A percentile compares a stretch with the other conserved stretches of the same genome.
These are phyloP conservation scores for Altica lythri DNA, from an alignment of 2,888 invertebrate species.

Conservation along the genomic window DNA sequence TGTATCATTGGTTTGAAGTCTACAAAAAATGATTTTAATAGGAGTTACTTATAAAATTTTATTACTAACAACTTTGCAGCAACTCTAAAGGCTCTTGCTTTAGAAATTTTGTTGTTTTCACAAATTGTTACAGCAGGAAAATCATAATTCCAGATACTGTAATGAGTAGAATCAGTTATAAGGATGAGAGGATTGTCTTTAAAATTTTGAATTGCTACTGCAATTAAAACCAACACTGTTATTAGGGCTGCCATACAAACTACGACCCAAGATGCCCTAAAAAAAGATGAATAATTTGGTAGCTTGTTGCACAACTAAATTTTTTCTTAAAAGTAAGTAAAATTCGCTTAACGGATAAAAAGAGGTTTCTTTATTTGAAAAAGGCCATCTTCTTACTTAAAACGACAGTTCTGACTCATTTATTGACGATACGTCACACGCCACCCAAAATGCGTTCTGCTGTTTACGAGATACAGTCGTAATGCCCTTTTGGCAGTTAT, in stretches of 20 bases:
- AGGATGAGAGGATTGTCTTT: conserved; percentile 39
- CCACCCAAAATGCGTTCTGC: too few species aligned
- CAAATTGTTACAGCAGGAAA: conserved; percentile 71
- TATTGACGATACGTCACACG: too few species aligned
- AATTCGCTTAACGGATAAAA: too few species aligned
- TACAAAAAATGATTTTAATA: too few species aligned
- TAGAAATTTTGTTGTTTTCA: conserved; percentile 65
- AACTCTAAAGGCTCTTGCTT: conserved; percentile 56
- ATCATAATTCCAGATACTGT: conserved; percentile 68
- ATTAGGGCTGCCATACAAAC: conserved; percentile 59
- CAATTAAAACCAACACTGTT: conserved; percentile 61
- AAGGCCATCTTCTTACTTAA: too few species aligned
- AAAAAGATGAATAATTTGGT: conserved; percentile 37
- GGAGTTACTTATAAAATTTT: too few species aligned
- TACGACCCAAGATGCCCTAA: conserved; percentile 11
- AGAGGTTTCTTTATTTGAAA: too few species aligned
- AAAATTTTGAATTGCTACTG: conserved; percentile 60
- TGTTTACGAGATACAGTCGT: too few species aligned
- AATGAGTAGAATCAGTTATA: conserved; percentile 59
- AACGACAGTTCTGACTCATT: too few species aligned
- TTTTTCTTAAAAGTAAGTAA: too few species aligned
- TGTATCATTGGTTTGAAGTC: conserved; percentile 6
- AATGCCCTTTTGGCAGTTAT: too few species aligned
- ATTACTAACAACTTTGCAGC: conserved; percentile 61
- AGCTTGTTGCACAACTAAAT: too few species aligned